Conservation (phyloP, 2,888 invertebrate genomes). For the Acanthoscelides obtectus region DNA sequence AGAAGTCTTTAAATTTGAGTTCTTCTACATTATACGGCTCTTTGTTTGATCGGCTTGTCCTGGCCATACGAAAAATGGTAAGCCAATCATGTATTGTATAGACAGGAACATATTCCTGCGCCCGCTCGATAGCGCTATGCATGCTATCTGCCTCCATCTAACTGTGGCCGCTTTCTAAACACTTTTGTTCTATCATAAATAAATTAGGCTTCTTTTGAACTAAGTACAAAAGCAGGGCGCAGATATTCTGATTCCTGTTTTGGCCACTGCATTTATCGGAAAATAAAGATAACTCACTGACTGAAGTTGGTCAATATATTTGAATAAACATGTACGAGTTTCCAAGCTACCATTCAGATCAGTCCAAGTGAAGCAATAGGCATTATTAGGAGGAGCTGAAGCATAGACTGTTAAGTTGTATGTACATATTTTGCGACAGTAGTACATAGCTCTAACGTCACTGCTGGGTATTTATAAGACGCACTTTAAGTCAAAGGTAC, state of each 20-base stretch:
- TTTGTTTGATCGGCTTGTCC: conserved; percentile 13
- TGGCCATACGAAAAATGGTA: conserved; percentile 17
- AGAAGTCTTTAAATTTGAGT: conserved; percentile 15
- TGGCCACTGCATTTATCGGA: conserved; percentile 9
- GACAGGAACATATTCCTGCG: conserved; percentile 19
- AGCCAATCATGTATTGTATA: conserved; percentile 20
- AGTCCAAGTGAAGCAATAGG: conserved; percentile 9
- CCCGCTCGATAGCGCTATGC: conserved; percentile 19
- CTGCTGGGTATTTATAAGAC: no score
- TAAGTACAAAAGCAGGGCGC: conserved; percentile 14
- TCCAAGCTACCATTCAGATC: conserved; percentile 14
- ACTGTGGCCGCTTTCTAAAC: conserved; percentile 17
- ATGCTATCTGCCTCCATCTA: conserved; percentile 21
- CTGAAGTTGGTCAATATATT: conserved; percentile 1
- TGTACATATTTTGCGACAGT: no score
- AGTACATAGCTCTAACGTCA: no score
- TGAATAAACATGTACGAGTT: conserved; percentile 10
- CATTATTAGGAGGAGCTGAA: conserved; percentile 8
- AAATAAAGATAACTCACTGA: conserved; percentile 8
- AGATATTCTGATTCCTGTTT: conserved; percentile 17
- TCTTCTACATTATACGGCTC: conserved; percentile 15
- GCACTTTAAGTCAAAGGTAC: no score
- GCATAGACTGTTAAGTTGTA: conserved; percentile 12
- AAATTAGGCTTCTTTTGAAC: conserved; percentile 14
- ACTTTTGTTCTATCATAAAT: conserved; percentile 16